Evolutionary conservation across 2,113 vertebrate genomes (phyloP).

Genomic region (Hippocampus abdominalis): DNA sequence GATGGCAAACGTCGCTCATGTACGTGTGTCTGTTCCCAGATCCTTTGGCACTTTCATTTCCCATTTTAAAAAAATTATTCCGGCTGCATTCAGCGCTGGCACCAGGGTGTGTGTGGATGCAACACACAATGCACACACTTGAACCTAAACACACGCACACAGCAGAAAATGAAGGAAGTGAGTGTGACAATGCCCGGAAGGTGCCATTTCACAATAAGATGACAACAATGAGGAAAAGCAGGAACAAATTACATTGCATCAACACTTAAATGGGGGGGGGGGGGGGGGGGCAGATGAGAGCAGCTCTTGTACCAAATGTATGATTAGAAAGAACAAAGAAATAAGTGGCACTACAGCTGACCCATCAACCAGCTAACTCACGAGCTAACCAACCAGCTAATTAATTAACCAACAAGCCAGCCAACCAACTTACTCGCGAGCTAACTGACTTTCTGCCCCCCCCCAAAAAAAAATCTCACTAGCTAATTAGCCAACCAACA

Average conservation of each 20-base stretch:
- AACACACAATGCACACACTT: slow-evolving; percentile 88
- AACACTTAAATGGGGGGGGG: too few relatives aligned
- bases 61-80: background rate
- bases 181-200: slow-evolving; percentile 59
- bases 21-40: background rate
- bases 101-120: slow-evolving; percentile 90
- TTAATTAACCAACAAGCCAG: background rate
- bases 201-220: slow-evolving; percentile 53
- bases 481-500: too few relatives aligned
- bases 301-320: background rate
- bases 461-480: too few relatives aligned
- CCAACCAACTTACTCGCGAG: too few relatives aligned
- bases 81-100: slow-evolving; percentile 60
- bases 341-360: background rate
- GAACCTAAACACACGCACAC: slow-evolving; percentile 72
- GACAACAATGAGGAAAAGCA: background rate
- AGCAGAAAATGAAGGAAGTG: slow-evolving; percentile 40
- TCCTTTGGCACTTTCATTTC: background rate
- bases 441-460: too few relatives aligned
- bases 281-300: background rate
- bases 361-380: background rate
- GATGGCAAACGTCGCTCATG: background rate
- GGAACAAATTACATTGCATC: background rate
- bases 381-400: background rate
- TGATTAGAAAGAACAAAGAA: background rate